Conservation (phyloP, 2,113 vertebrate genomes). For the Clupea harengus region DNA sequence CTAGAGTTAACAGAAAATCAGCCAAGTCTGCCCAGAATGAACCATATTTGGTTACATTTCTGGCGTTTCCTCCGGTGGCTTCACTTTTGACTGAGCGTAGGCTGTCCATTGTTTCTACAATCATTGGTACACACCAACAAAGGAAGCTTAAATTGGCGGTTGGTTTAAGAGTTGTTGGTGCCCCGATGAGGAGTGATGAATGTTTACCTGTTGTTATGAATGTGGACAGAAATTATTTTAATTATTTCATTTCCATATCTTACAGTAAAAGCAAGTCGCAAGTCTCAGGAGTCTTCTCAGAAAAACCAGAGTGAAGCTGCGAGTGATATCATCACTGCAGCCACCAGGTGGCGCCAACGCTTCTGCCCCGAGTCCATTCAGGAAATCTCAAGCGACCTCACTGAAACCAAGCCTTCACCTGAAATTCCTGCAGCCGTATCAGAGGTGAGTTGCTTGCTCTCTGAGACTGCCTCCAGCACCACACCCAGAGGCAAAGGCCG, state of each 20-base stretch:
- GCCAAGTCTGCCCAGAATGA: too few species aligned
- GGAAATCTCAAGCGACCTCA: neutral
- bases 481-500: neutral
- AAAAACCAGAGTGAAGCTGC: neutral
- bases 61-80: too few species aligned
- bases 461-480: neutral
- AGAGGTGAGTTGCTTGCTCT: neutral
- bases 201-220: neutral
- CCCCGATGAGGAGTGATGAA: neutral
- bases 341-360: slow-evolving; percentile 28
- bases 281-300: neutral
- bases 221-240: neutral
- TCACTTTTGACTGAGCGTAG: too few species aligned
- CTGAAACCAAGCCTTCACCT: neutral
- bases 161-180: neutral
- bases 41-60: too few species aligned
- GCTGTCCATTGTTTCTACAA: neutral
- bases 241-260: neutral
- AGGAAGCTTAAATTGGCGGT: neutral
- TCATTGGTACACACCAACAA: neutral
- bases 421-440: slow-evolving; percentile 15
- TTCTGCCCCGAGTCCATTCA: neutral
- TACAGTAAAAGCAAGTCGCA: neutral
- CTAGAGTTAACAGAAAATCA: too few species aligned
- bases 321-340: neutral